Base-by-base conservation (phyloP, 1,140 invertebrate species). In the Dinoponera quadriceps region DNA sequence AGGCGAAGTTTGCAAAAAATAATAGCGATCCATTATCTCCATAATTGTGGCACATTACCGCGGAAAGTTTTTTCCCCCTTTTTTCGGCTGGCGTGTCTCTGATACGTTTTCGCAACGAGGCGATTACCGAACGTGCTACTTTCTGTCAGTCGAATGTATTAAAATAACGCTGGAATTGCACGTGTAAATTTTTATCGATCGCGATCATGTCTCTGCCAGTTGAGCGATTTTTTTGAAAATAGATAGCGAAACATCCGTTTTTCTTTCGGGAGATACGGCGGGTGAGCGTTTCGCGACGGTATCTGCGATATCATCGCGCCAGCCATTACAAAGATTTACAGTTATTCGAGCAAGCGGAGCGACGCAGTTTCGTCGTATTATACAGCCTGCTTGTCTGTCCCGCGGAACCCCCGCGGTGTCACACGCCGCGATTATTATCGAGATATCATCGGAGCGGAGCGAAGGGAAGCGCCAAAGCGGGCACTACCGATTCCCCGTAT, bases 381-480 rank as follows among this genome's bases (percentile, higher is more conserved):
- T 62, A 69, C 49, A 80, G 3, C 3, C 82, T 14, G 65, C 66
- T 68, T 22, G 25, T 60, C 27, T 5, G 51, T 59, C n/a, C n/a
- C 33, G 44, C 38, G 83, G 85, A 81, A 85, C 83, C 83, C 74
- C 83, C 68, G 75, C 60, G 54, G 83, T 71, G 68, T 81, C 85
- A 81, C 44, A 62, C 25, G 29, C 27, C 51, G 27, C 51, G 63
- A 65, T 51, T 18, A 22, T 60, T 86, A 86, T 81, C 66, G 60
- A 86, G 83, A 85, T 86, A 73, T 66, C 51, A 82, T 85, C 83
- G 83, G 81, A 59, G 77, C 62, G 29, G 49, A 69, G 65, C 75
- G 49, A 57, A 25, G 55, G 4, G 55, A 51, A 62, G 38, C 38
- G 73, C 71, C 71, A 44, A 71, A 22, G 14, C 66, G 38, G 14